Conservation (phyloP, 1,140 invertebrate genomes). For the Palaemon carinicauda region DNA sequence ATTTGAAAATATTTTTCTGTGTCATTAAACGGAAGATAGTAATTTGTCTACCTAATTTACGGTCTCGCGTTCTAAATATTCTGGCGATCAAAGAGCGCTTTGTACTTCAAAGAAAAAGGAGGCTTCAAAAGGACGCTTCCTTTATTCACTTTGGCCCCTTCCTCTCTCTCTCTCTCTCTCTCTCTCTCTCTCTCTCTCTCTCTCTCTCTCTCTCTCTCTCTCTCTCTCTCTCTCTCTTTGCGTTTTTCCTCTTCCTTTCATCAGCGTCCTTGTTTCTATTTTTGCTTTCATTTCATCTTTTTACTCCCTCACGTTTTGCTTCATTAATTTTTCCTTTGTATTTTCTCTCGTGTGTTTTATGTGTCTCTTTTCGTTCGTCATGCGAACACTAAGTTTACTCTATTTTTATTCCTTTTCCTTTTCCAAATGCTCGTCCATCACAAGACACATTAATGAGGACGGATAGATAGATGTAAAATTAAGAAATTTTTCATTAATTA, state of each 20-base stretch:
- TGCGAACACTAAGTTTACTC: too few species aligned
- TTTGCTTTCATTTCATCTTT: not conserved
- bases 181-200: not conserved
- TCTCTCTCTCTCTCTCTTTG: not conserved
- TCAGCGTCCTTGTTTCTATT: not conserved
- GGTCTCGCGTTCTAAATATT: slow-evolving; percentile 14
- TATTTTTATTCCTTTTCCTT: not conserved
- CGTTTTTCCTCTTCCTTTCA: not conserved
- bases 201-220: not conserved
- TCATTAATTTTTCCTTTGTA: not conserved
- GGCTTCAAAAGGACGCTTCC: slow-evolving; percentile 22
- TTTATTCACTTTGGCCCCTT: not conserved
- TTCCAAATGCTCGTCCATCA: not conserved
- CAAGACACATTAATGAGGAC: too few species aligned
- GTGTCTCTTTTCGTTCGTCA: too few species aligned
- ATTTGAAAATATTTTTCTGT: too few species aligned
- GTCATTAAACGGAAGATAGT: slow-evolving; percentile 11
- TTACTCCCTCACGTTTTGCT: not conserved
- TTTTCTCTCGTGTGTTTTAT: not conserved
- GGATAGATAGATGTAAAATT: too few species aligned
- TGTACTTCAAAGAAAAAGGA: slow-evolving; percentile 42
- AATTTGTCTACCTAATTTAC: slow-evolving; percentile 37
- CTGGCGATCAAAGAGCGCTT: slow-evolving; percentile 24
- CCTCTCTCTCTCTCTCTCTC: not conserved
- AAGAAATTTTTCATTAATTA: too few species aligned